Conservation (phyloP, 1,140 invertebrate genomes). For the Olivierus martensii region DNA sequence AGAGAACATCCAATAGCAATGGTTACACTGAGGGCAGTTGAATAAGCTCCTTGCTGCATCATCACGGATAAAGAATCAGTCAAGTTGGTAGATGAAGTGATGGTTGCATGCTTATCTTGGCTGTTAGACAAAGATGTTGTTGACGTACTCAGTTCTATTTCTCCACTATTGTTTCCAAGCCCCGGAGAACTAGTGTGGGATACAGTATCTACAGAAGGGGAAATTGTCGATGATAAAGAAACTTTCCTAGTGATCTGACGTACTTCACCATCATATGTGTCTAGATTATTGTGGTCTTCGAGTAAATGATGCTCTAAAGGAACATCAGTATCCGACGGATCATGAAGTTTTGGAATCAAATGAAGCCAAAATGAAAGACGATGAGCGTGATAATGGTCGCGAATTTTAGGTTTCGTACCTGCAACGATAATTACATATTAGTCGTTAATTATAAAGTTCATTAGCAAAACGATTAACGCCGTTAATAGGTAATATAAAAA, state of each 20-base stretch:
- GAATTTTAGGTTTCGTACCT: constrained; percentile 73
- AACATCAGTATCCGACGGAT: constrained; percentile 22
- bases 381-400: constrained; percentile 88
- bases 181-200: too few relatives aligned
- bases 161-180: too few relatives aligned
- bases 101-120: not conserved
- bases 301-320: constrained; percentile 53
- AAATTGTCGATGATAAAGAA: not conserved
- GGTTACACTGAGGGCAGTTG: constrained; percentile 73
- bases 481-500: too few relatives aligned
- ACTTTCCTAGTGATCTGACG: constrained; percentile 1
- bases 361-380: constrained; percentile 89
- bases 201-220: too few relatives aligned
- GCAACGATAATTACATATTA: constrained; percentile 6
- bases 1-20: constrained; percentile 83
- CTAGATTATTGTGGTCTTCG: constrained; percentile 39
- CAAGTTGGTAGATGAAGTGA: not conserved
- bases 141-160: too few relatives aligned
- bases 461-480: too few relatives aligned
- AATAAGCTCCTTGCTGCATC: constrained; percentile 48
- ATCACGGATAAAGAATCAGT: constrained; percentile 2
- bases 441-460: too few relatives aligned
- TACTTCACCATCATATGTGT: constrained; percentile 33
- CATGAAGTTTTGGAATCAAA: constrained; percentile 83
- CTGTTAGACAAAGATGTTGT: too few relatives aligned